A percentile compares a stretch with the other conserved stretches of the same genome.
Evolutionary conservation across 1,140 invertebrate genomes (phyloP).

Genomic region (Coelopa frigida): DNA sequence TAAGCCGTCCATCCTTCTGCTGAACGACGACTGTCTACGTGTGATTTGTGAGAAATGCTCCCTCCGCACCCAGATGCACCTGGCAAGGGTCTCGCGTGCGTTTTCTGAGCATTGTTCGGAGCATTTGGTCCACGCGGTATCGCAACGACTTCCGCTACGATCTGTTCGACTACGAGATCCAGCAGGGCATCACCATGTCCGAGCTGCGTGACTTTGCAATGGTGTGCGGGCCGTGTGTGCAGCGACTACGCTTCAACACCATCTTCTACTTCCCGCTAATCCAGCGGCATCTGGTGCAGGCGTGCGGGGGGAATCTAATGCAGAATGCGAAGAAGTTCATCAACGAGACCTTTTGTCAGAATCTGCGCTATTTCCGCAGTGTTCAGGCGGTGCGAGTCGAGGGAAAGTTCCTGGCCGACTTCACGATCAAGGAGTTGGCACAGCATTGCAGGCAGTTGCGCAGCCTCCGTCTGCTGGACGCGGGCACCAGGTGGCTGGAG

Average conservation of each 20-base stretch:
- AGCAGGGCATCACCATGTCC: no score
- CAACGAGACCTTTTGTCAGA: slow-evolving; percentile 3
- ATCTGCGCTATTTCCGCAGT: slow-evolving; percentile 5
- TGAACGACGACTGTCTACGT: no score
- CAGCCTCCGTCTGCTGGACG: slow-evolving; percentile 1
- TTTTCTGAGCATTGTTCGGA: no score
- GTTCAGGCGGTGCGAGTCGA: slow-evolving; percentile 1
- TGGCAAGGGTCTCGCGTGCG: no score
- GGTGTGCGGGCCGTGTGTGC: neutral
- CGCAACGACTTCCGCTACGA: no score
- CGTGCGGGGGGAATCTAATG: neutral
- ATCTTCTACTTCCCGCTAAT: slow-evolving; percentile 2
- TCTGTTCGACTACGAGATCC: no score
- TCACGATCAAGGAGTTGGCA: slow-evolving; percentile 4
- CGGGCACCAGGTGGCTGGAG: slow-evolving; percentile 1
- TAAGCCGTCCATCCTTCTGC: no score
- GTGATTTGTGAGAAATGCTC: no score
- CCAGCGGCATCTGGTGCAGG: slow-evolving; percentile 2
- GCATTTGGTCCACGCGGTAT: no score
- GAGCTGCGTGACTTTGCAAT: slow-evolving; percentile 8
- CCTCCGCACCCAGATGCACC: no score
- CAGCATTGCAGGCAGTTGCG: slow-evolving; percentile 2
- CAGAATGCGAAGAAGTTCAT: slow-evolving; percentile 5
- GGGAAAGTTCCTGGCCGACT: slow-evolving; percentile 9
- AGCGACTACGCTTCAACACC: slow-evolving; percentile 1